Evolutionary conservation across 2,888 invertebrate species (phyloP), one percentile per base, ranked within the genome.

Genomic region (Tinea trinotella): DNA sequence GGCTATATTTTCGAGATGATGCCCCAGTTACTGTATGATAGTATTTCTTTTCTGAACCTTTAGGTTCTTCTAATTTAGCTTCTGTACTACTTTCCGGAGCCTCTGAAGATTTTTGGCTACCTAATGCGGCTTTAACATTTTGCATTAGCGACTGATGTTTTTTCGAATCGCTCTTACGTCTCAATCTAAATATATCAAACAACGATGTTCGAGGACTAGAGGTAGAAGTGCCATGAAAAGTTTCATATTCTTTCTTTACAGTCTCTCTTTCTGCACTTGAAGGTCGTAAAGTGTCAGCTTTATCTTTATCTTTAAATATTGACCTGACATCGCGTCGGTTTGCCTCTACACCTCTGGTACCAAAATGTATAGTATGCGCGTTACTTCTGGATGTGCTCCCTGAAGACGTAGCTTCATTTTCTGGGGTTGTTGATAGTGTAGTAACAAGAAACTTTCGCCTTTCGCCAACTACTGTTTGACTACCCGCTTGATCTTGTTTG

Each of bases 1-100:
- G 81, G 62, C 85, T 84, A 63, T 78, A 82, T 63, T 79, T 83
- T 57, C 83, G 68, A 17, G 84, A 82, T 35, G 85, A 81, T 36
- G 78, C 85, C 50, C 85, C 85, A 2, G 85, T 85, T 36, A 85
- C 85, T n/a, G 85, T 85, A 62, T 85, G 84, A 57, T 85, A 85
- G 70, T 85, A 85, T 58, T 82, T 85, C 59, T 84, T 83, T 63
- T 85, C 74, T 34, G 83, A 80, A 64, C 78, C 80, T 67, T 82
- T 84, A 15, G 70, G 61, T 20, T 78, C 79, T 19, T 70, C 65
- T 52, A 60, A 59, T 59, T 63, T 70, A 57, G 65, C 65, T 56
- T 74, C 76, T 61, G 74, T 75, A 46, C 73, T 59, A 24, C 64
- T 59, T 61, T 83, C 83, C 34, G 76, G 75, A 46, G 68, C 67